A percentile compares a stretch with the other conserved stretches of the same genome.
Conservation (phyloP, 2,888 invertebrate genomes). For the Papilio gigon region DNA sequence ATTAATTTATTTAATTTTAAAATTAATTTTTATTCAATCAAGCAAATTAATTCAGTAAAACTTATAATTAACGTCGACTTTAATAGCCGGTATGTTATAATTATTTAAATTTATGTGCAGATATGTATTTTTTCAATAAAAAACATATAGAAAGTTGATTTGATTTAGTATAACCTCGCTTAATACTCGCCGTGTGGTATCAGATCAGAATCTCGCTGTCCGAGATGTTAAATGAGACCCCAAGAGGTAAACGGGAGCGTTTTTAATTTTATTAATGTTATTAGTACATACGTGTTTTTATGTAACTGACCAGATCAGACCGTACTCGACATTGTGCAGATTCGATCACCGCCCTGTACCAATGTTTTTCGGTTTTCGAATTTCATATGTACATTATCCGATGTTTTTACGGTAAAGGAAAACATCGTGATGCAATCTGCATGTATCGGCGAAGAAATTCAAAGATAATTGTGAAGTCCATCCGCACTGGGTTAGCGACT, state of each 20-base stretch:
- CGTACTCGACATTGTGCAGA: too few species aligned
- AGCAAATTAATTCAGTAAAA: slow-evolving; percentile 26
- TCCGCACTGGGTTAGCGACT: too few species aligned
- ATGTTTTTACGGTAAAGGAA: too few species aligned
- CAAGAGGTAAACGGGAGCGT: slow-evolving; percentile 5
- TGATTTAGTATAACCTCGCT: slow-evolving; percentile 21
- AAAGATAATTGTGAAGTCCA: too few species aligned
- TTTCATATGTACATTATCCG: too few species aligned
- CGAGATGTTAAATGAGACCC: background rate
- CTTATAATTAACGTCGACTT: slow-evolving; percentile 21
- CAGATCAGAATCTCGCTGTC: background rate
- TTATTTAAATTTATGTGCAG: slow-evolving; percentile 30
- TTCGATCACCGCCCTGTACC: too few species aligned
- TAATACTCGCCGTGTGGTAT: slow-evolving; percentile 4
- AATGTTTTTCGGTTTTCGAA: too few species aligned
- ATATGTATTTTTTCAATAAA: slow-evolving; percentile 15
- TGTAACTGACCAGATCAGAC: too few species aligned
- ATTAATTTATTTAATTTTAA: slow-evolving; percentile 16
- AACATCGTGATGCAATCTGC: too few species aligned
- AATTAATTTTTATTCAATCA: slow-evolving; percentile 18
- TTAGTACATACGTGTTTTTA: background rate
- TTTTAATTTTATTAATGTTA: background rate
- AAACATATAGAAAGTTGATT: slow-evolving; percentile 25
- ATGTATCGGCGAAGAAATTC: too few species aligned
- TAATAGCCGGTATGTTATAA: background rate